A percentile compares a stretch with the other conserved stretches of the same genome.
Evolutionary conservation across 2,113 vertebrate species (phyloP).

Genomic region (Urocolius indicus): DNA sequence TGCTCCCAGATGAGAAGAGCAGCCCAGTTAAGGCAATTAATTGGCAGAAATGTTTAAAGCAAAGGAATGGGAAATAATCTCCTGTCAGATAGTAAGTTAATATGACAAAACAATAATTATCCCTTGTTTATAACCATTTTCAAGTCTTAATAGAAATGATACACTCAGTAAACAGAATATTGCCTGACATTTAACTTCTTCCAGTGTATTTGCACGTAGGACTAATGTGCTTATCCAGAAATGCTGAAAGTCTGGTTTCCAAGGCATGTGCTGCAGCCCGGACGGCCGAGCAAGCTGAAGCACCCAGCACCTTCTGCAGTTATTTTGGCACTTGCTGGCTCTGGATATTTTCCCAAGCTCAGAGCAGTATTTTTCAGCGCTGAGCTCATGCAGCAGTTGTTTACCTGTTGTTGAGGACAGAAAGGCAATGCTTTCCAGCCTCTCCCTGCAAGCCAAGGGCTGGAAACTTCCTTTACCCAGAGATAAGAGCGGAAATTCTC

Average conservation of each 20-base stretch:
- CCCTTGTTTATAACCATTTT: neutral
- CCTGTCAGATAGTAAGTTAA: neutral
- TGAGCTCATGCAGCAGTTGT: neutral
- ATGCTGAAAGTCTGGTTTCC: rapidly evolving
- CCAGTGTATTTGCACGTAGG: neutral
- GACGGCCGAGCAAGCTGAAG: neutral
- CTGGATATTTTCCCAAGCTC: neutral
- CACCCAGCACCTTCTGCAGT: neutral
- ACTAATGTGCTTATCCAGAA: neutral
- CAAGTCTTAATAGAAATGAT: neutral
- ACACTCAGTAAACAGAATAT: neutral
- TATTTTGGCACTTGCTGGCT: neutral
- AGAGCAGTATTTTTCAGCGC: neutral
- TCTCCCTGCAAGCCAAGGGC: neutral
- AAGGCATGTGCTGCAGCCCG: rapidly evolving
- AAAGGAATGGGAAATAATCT: neutral
- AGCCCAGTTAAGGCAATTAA: neutral
- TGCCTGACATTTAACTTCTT: neutral
- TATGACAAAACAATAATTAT: neutral
- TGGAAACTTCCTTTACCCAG: neutral
- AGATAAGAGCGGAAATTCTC: conserved; percentile 6
- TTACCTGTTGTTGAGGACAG: neutral
- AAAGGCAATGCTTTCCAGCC: neutral
- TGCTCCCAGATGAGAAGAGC: neutral
- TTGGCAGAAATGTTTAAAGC: neutral